A percentile compares a stretch with the other conserved stretches of the same genome.
These are phyloP conservation scores for Charadrius vociferus DNA, from an alignment of 2,113 vertebrate genomes.

Conservation along the genomic window DNA sequence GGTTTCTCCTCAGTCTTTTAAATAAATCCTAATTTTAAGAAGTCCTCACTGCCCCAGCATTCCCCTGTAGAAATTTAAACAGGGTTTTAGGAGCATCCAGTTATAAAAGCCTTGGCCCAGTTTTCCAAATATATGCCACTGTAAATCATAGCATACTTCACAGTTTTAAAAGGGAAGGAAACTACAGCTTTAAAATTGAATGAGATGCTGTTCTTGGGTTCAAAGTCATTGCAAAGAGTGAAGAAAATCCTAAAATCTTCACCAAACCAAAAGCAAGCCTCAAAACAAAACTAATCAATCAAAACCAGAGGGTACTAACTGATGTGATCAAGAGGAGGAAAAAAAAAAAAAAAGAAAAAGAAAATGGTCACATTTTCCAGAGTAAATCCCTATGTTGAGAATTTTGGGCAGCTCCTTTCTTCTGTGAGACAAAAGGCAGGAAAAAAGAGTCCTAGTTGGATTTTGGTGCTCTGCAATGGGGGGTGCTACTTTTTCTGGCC, in stretches of 20 bases:
- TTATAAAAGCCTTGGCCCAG: slow-evolving; percentile 21
- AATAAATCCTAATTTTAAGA: slow-evolving; percentile 50
- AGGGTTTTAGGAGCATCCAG: slow-evolving; percentile 1
- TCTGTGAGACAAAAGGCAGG: background rate
- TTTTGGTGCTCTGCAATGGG: background rate
- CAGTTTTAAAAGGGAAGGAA: slow-evolving; percentile 57
- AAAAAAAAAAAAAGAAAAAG: background rate
- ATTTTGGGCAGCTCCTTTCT: background rate
- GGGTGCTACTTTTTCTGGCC: background rate
- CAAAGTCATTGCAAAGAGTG: slow-evolving; percentile 38
- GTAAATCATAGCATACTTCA: slow-evolving; percentile 29
- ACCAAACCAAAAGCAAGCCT: background rate
- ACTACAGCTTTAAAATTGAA: slow-evolving; percentile 63
- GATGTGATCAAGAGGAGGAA: background rate
- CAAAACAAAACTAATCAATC: background rate
- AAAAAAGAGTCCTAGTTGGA: background rate
- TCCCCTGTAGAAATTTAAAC: slow-evolving; percentile 8
- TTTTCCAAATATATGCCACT: background rate
- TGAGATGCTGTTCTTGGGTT: background rate
- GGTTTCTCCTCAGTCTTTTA: slow-evolving; percentile 27
- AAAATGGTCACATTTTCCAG: background rate
- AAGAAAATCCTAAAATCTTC: slow-evolving; percentile 18
- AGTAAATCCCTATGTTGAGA: background rate
- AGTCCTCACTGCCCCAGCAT: background rate
- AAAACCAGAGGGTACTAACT: background rate